Evolutionary conservation across 1,140 invertebrate species (phyloP).

Genomic region (Bombus breviceps): DNA sequence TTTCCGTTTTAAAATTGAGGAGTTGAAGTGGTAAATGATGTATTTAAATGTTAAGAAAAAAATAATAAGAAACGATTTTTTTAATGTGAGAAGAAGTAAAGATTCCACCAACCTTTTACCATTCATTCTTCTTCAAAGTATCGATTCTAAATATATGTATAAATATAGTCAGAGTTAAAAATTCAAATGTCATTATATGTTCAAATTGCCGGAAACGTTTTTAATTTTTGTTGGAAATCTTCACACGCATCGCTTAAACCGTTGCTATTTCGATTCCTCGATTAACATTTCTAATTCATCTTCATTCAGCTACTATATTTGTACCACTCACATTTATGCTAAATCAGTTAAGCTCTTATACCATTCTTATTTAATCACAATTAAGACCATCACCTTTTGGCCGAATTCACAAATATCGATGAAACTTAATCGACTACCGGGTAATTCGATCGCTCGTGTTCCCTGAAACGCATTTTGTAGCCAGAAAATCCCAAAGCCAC

Average conservation of each 20-base stretch:
- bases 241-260: background rate
- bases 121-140: too few relatives aligned
- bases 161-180: too few relatives aligned
- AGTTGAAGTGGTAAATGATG: background rate
- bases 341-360: background rate
- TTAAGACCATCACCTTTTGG: background rate
- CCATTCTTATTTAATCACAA: background rate
- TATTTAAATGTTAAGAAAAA: background rate
- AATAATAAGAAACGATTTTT: background rate
- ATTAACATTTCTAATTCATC: too few relatives aligned
- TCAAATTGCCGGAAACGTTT: too few relatives aligned
- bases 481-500: constrained; percentile 31
- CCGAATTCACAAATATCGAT: background rate
- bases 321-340: background rate
- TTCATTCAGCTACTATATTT: background rate
- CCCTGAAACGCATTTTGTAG: background rate
- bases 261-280: too few relatives aligned
- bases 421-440: background rate
- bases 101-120: too few relatives aligned
- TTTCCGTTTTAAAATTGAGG: background rate
- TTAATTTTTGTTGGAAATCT: background rate
- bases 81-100: background rate
- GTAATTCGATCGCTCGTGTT: background rate
- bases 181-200: too few relatives aligned
- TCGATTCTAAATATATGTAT: too few relatives aligned